These are phyloP conservation scores for Melanostoma scalare DNA, from an alignment of 2,888 invertebrate species.

Conservation along the genomic window DNA sequence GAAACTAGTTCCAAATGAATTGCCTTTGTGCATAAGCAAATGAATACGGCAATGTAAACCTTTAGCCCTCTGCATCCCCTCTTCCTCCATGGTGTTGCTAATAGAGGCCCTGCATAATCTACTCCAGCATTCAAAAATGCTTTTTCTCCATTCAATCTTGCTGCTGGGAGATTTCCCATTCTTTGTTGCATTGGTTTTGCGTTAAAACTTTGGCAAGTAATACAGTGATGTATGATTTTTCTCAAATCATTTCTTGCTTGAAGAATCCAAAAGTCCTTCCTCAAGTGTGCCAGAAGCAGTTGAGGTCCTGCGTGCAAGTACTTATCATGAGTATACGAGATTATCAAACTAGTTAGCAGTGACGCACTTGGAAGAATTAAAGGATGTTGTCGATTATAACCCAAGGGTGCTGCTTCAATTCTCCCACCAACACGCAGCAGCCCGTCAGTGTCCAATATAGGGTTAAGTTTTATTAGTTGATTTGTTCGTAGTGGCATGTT, in stretches of 20 bases:
- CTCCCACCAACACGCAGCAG: slow-evolving; percentile 6
- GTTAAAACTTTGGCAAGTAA: background rate
- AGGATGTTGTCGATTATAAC: slow-evolving; percentile 2
- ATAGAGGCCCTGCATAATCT: too few species aligned
- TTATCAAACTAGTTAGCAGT: background rate
- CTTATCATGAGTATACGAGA: background rate
- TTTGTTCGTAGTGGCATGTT: background rate
- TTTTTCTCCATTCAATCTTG: background rate
- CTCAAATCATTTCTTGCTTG: slow-evolving; percentile 6
- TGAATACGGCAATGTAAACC: too few species aligned
- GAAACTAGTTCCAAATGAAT: too few species aligned
- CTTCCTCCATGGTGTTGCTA: too few species aligned
- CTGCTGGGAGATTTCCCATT: background rate
- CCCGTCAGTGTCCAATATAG: slow-evolving; percentile 5
- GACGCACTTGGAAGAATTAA: slow-evolving; percentile 1
- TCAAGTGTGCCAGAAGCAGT: background rate
- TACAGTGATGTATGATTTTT: slow-evolving; percentile 5
- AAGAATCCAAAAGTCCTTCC: slow-evolving; percentile 12
- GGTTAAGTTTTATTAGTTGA: slow-evolving; percentile 11
- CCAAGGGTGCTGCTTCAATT: slow-evolving; percentile 5
- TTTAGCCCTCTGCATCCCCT: too few species aligned
- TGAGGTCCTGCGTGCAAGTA: slow-evolving; percentile 11
- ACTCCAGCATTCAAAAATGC: too few species aligned
- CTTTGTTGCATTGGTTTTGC: slow-evolving; percentile 15
- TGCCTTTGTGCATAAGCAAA: too few species aligned